Evolutionary conservation across 2,888 invertebrate species (phyloP), one percentile per base, ranked within the genome.

Genomic region (Caenorhabditis macrosperma): DNA sequence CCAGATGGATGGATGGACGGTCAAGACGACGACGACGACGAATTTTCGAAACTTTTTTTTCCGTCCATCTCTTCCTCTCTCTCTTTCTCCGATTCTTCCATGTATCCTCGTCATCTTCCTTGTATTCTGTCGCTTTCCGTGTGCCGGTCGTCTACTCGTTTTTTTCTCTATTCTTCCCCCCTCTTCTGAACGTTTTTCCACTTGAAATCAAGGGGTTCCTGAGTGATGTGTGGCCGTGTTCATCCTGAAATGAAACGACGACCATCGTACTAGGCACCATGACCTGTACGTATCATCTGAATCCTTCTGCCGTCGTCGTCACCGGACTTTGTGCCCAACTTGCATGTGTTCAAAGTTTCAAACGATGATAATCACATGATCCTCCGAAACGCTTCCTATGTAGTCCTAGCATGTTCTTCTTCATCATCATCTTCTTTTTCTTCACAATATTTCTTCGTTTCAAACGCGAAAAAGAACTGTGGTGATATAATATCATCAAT

Each of bases 21-120:
- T 15, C 52, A 46, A 17, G 46, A 46, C 2, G 46, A 46, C 9
- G 54, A 54, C 9, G 50, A 55, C 22, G 35, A 59, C 35, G 59
- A 59, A 59, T 59, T 59, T 59, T 59, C 59, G 59, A 55, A 55
- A 67, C 38, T 67, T 67, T 46, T 55, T 57, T 38, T 9, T 26
- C 41, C 24, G 46, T 46, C 64, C 20, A 9, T 15, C 20, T 64
- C 5, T 35, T 55, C 41, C 9, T 15, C 20, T 35, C 33, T 63
- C 22, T 28, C 44, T 28, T 22, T n/a, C 26, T n/a, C 20, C 55
- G 55, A 24, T 26, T 15, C 20, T 33, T 33, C 57, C 17, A 7
- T 10, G 5, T 28, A 20, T 33, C 4, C n/a, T n/a, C 30, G 54
- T 26, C 24, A 7, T 54, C 54, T 15, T 54, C 54, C n/a, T 52